A percentile compares a stretch with the other conserved stretches of the same genome.
Evolutionary conservation across 2,113 vertebrate genomes (phyloP).

Genomic region (Sorex fumeus): DNA sequence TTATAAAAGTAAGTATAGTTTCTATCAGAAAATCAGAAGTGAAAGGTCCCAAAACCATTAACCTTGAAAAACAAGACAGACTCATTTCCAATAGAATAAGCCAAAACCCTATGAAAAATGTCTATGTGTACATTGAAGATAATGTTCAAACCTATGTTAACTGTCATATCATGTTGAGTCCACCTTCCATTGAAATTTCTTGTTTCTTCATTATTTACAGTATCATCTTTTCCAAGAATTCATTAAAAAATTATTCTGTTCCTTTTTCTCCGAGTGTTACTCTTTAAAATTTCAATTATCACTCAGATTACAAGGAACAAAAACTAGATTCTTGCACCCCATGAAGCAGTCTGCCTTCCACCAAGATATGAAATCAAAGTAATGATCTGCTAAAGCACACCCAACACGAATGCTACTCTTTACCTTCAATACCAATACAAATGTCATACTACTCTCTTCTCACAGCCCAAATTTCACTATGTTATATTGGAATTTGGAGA

Average conservation of each 20-base stretch:
- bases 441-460: neutral
- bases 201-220: neutral
- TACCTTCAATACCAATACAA: neutral
- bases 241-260: neutral
- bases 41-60: conserved; percentile 7
- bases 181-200: neutral
- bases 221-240: neutral
- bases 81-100: neutral
- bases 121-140: neutral
- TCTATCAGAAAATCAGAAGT: conserved; percentile 40
- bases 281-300: neutral
- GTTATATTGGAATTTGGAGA: neutral
- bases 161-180: neutral
- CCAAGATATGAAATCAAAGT: neutral
- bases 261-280: neutral
- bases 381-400: neutral
- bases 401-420: neutral
- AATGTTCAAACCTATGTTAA: neutral
- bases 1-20: conserved; percentile 23
- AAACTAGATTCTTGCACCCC: neutral
- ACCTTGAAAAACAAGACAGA: conserved; percentile 33
- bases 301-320: neutral
- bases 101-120: neutral
- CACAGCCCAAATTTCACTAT: neutral
- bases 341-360: neutral